These are phyloP conservation scores for Acronicta psi DNA, from an alignment of 2,888 invertebrate species.

Conservation along the genomic window DNA sequence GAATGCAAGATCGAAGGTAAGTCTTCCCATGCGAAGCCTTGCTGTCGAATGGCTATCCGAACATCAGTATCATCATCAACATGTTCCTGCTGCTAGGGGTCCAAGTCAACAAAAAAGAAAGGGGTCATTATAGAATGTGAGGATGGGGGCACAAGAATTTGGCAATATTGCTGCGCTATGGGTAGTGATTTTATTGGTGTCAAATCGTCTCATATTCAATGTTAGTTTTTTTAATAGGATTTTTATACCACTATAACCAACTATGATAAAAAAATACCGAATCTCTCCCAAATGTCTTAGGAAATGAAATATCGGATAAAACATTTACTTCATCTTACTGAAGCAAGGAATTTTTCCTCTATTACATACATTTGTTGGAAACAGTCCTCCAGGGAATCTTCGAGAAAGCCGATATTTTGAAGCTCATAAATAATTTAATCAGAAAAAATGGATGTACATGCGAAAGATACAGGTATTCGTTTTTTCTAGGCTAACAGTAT, in stretches of 20 bases:
- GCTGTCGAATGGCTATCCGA: too few species aligned
- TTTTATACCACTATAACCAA: neutral
- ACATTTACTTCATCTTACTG: conserved; percentile 41
- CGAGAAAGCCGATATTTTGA: conserved; percentile 55
- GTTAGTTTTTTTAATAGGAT: too few species aligned
- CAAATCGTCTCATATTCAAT: too few species aligned
- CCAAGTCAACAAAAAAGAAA: too few species aligned
- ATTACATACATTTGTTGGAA: conserved; percentile 47
- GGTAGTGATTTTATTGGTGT: too few species aligned
- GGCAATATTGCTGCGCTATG: too few species aligned
- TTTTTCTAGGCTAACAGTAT: conserved; percentile 27
- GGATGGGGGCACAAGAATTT: too few species aligned
- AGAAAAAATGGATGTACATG: conserved; percentile 49
- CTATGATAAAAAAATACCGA: neutral
- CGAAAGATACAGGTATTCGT: conserved; percentile 9
- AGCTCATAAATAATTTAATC: conserved; percentile 60
- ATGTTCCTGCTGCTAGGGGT: too few species aligned
- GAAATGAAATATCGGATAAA: conserved; percentile 44
- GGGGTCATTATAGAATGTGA: too few species aligned
- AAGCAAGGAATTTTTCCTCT: conserved; percentile 33
- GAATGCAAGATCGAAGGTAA: too few species aligned
- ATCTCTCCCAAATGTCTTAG: conserved; percentile 19
- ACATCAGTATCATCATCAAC: too few species aligned
- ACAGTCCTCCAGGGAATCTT: conserved; percentile 41
- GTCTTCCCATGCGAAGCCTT: too few species aligned